These are phyloP conservation scores for Tamandua tetradactyla DNA, from an alignment of 2,797 vertebrate genomes.

Conservation along the genomic window DNA sequence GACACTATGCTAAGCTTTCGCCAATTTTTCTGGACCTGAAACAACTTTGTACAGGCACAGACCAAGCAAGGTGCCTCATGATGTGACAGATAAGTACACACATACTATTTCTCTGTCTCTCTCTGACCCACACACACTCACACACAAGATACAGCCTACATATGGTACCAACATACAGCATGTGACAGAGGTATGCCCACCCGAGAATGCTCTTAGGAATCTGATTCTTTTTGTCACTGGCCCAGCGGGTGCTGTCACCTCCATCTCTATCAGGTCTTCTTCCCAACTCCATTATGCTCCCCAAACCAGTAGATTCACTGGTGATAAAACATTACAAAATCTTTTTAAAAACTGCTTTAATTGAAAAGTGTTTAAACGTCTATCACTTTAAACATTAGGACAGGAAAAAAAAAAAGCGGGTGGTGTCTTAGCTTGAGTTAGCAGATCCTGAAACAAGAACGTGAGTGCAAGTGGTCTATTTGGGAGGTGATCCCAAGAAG, in stretches of 20 bases:
- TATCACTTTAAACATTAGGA: not conserved
- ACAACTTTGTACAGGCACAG: not conserved
- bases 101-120: no score
- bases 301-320: not conserved
- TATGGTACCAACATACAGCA: no score
- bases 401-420: not conserved
- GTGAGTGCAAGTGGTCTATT: not conserved
- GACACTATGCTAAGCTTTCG: not conserved
- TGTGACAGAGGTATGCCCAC: accelerated
- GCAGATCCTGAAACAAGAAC: not conserved
- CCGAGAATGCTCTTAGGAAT: not conserved
- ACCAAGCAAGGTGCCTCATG: not conserved
- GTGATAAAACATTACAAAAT: not conserved
- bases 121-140: not conserved
- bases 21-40: not conserved
- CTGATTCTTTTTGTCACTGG: not conserved
- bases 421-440: constrained; percentile 2
- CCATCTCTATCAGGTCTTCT: not conserved
- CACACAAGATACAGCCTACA: not conserved
- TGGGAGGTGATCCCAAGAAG: not conserved
- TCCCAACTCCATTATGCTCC: not conserved
- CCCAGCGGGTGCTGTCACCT: not conserved
- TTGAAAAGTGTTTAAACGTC: not conserved
- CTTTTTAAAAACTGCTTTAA: not conserved
- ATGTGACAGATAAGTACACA: no score